Evolutionary conservation across 1,140 invertebrate genomes (phyloP).

Genomic region (Zophobas morio): DNA sequence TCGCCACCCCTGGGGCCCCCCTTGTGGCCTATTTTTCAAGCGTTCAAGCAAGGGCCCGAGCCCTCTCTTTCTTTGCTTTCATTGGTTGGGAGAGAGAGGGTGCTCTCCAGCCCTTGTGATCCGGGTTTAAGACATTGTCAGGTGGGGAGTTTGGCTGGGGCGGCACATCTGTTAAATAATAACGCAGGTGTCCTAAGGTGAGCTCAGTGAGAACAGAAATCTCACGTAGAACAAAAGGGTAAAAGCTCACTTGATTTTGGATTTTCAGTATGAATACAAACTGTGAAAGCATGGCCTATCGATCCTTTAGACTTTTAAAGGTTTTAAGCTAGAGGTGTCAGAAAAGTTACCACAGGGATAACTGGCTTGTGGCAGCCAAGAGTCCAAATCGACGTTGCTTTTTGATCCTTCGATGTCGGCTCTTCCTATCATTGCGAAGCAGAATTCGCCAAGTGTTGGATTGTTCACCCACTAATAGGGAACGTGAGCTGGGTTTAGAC

Average conservation of each 20-base stretch:
- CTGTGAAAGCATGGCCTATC: conserved; percentile 86
- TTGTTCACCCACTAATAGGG: conserved; percentile 82
- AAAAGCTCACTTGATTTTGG: conserved; percentile 82
- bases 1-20: no score
- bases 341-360: conserved; percentile 91
- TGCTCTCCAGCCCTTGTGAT: conserved; percentile 60
- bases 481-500: conserved; percentile 86
- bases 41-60: no score
- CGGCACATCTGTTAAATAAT: conserved; percentile 85
- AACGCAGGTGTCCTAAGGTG: conserved; percentile 90
- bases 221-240: conserved; percentile 87
- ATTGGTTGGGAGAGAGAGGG: not conserved
- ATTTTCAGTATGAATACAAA: conserved; percentile 76
- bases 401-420: conserved; percentile 88
- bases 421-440: conserved; percentile 91
- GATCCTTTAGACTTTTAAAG: conserved; percentile 83
- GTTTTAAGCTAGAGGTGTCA: conserved; percentile 86
- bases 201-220: conserved; percentile 89
- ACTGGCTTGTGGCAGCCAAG: conserved; percentile 88
- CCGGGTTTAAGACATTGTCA: conserved; percentile 79
- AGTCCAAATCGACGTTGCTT: conserved; percentile 82
- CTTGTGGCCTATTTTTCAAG: no score
- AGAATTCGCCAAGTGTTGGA: conserved; percentile 88
- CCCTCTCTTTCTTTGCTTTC: no score
- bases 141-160: conserved; percentile 88